Evolutionary conservation across 2,888 invertebrate species (phyloP), one percentile per base, ranked within the genome.

Genomic region (Diarsia brunnea): DNA sequence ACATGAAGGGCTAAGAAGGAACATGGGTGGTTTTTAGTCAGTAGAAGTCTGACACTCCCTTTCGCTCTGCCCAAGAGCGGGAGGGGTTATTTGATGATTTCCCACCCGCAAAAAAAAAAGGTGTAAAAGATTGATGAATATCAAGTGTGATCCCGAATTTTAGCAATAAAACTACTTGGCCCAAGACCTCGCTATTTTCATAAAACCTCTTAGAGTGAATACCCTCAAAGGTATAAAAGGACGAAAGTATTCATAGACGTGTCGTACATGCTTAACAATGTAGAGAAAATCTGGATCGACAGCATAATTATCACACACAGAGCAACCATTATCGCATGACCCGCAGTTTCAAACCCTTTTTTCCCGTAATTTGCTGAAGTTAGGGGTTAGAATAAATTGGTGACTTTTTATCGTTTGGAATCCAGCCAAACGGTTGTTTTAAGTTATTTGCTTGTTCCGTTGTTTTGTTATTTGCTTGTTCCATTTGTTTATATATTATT

Each of bases 281-380:
- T 77, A 70, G 67, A 72, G 53, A 70, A 69, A 73, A 81, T 69
- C 49, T 45, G 24, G 3, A 73, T 43, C 31, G 75, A 77, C 82
- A 73, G 67, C 55, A 78, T 75, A 85, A 85, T 61, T 64, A 71
- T 85, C 61, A 77, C 69, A n/a, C n/a, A n/a, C 60, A 19, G 10
- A 4, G 1, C 0, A 14, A 67, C 82, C 75, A 75, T n/a, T 65
- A 64, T 70, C 19, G 21, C 47, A 47, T 65, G 73, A 64, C 24
- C 79, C 21, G 51, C 14, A 21, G 10, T 8, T 47, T 45, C 24
- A 12, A 45, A 47, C 45, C 49, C 67, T 66, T 74, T 31, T 51
- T 21, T 1, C 31, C 51, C 0, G 1, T 51, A 38, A 27, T 27
- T 47, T 58, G 11, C 24, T 49, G 31, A 68, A 47, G 55, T 68